Evolutionary conservation across 2,113 vertebrate species (phyloP).

Genomic region (Nesogale talazaci): DNA sequence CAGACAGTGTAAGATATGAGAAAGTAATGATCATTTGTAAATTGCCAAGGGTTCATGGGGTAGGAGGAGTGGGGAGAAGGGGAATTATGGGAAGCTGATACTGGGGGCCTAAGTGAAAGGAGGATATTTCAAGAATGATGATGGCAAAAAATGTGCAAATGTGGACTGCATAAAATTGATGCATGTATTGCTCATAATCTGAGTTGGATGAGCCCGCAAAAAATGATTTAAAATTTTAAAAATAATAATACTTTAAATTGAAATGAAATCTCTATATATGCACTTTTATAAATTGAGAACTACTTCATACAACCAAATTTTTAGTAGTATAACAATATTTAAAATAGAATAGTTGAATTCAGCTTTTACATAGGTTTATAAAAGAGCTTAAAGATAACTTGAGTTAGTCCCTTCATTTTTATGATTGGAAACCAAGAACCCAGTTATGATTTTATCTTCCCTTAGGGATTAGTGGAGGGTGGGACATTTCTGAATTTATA

Average conservation of each 20-base stretch:
- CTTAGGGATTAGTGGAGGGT: not conserved
- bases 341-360: not conserved
- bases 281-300: not conserved
- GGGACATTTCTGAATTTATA: not conserved
- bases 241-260: not conserved
- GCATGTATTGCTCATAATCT: too few relatives aligned
- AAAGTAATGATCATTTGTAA: too few relatives aligned
- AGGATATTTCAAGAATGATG: too few relatives aligned
- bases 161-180: too few relatives aligned
- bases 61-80: too few relatives aligned
- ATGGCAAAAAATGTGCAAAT: too few relatives aligned
- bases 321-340: not conserved
- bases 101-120: too few relatives aligned
- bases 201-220: too few relatives aligned
- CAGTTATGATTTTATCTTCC: not conserved
- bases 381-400: not conserved
- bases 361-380: not conserved
- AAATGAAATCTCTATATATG: not conserved
- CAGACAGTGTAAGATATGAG: too few relatives aligned
- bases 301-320: not conserved
- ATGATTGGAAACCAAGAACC: not conserved
- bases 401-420: not conserved
- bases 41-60: too few relatives aligned
- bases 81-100: too few relatives aligned
- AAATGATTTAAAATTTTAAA: too few relatives aligned